These are phyloP conservation scores for Oryzias dopingdopingensis DNA, from an alignment of 2,797 vertebrate species.

Conservation along the genomic window DNA sequence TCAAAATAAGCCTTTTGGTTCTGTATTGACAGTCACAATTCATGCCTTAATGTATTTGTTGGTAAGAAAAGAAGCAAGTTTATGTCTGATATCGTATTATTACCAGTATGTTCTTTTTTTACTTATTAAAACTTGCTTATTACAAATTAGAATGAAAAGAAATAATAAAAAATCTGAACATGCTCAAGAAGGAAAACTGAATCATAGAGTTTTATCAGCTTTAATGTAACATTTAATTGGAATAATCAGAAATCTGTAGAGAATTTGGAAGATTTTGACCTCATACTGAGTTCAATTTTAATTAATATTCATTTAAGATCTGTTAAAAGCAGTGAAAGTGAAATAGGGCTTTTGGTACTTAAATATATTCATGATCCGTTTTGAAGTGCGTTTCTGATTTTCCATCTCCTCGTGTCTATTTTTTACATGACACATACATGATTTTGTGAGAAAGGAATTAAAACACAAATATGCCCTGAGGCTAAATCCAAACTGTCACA, in stretches of 20 bases:
- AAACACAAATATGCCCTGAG: conserved; percentile 45
- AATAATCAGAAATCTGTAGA: conserved; percentile 19
- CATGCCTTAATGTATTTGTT: too few relatives aligned
- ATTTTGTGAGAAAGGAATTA: conserved; percentile 38
- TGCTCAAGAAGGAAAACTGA: conserved; percentile 1
- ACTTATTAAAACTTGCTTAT: too few relatives aligned
- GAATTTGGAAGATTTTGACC: conserved; percentile 5
- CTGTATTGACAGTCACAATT: too few relatives aligned
- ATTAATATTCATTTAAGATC: conserved; percentile 11
- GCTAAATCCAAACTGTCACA: conserved; percentile 58
- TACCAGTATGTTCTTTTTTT: too few relatives aligned
- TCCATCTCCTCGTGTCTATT: conserved; percentile 21
- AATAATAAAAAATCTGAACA: too few relatives aligned
- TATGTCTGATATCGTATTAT: too few relatives aligned
- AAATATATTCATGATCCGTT: conserved; percentile 46
- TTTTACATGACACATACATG: conserved; percentile 22
- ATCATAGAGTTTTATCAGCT: conserved; percentile 12
- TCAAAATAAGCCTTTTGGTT: too few relatives aligned
- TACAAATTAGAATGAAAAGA: too few relatives aligned
- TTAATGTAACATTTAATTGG: conserved; percentile 3
- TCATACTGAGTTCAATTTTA: conserved; percentile 23
- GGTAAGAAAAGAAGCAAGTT: too few relatives aligned
- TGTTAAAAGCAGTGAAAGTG: conserved; percentile 19
- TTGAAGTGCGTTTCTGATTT: conserved; percentile 28
- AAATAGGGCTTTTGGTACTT: conserved; percentile 21